Percentiles rank a stretch among this genome's conserved stretches.
Conservation (phyloP, 2,888 invertebrate genomes). For the Blomia tropicalis region DNA sequence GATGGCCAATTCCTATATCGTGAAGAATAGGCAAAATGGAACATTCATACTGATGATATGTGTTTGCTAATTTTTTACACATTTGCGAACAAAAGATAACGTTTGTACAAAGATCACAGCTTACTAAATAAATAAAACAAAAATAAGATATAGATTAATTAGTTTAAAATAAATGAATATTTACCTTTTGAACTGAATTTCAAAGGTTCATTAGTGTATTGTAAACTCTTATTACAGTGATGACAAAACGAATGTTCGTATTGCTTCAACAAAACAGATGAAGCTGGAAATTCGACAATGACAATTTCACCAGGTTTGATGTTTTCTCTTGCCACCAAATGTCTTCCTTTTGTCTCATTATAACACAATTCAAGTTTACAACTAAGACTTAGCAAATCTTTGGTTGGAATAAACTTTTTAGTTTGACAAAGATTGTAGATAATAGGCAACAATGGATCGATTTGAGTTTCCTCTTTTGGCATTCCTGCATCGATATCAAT, state of each 20-base stretch:
- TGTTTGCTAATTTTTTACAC: conserved; percentile 33
- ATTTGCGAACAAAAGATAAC: conserved; percentile 35
- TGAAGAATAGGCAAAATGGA: conserved; percentile 38
- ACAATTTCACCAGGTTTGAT: background rate
- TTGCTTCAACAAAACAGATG: background rate
- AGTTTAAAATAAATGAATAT: no score
- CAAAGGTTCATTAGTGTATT: no score
- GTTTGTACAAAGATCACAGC: conserved; percentile 31
- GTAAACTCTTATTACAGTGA: background rate
- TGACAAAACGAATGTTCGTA: background rate
- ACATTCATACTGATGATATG: conserved; percentile 36
- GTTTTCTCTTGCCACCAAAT: background rate
- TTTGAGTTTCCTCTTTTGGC: no score
- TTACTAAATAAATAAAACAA: background rate
- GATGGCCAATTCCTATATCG: conserved; percentile 57
- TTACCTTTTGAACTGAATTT: no score
- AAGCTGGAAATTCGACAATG: background rate
- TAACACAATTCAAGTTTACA: no score
- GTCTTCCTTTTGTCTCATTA: conserved; percentile 11
- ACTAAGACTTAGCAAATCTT: no score
- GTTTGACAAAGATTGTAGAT: background rate
- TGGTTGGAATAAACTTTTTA: background rate
- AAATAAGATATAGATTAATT: no score
- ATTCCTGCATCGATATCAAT: no score
- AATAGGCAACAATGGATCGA: background rate